Percentiles rank a stretch among this genome's conserved stretches.
Conservation (phyloP, 2,113 vertebrate genomes). For the Phylloscopus trochiloides region DNA sequence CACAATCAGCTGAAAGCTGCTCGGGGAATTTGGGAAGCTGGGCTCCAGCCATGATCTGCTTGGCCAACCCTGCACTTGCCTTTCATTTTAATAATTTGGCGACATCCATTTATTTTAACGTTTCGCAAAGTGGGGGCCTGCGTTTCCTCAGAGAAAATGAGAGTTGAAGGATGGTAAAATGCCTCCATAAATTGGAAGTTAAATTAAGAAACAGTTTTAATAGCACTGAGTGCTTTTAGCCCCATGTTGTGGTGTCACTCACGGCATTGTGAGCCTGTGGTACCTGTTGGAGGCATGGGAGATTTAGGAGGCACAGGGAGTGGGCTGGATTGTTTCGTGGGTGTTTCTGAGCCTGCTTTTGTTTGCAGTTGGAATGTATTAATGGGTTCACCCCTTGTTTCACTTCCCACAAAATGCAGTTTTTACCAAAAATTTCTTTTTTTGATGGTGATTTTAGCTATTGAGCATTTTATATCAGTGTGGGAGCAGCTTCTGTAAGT, state of each 20-base stretch:
- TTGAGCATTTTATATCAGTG: background rate
- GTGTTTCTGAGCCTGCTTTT: background rate
- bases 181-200: conserved; percentile 17
- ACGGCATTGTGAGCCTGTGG: background rate
- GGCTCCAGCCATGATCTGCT: conserved; percentile 3
- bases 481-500: background rate
- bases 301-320: background rate
- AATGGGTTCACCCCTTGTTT: background rate
- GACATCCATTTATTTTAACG: background rate
- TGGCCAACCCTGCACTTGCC: conserved; percentile 19
- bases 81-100: conserved; percentile 53
- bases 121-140: background rate
- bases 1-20: conserved; percentile 12
- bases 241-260: background rate
- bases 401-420: background rate
- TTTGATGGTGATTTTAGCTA: background rate
- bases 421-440: background rate
- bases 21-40: conserved; percentile 15
- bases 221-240: background rate
- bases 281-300: background rate
- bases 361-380: background rate
- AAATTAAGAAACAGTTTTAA: background rate
- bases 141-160: conserved; percentile 29
- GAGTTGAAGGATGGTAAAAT: conserved; percentile 41
- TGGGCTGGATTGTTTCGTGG: background rate